Evolutionary conservation across 2,888 invertebrate genomes (phyloP).

Genomic region (Xestia c-nigrum): DNA sequence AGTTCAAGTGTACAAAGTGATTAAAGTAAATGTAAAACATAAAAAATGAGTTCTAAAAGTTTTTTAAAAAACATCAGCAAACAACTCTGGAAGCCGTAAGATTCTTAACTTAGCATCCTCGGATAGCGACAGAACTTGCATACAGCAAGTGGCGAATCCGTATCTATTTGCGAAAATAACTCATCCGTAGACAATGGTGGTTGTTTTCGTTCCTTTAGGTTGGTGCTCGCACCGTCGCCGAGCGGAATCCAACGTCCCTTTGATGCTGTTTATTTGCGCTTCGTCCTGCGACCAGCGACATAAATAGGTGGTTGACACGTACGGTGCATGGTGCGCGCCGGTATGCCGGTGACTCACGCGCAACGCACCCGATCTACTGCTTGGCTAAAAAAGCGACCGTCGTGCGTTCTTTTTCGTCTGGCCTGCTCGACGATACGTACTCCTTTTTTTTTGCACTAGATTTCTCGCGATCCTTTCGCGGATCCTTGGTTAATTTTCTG

Average conservation of each 20-base stretch:
- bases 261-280: conserved; percentile 90
- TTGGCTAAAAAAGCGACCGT: conserved; percentile 79
- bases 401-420: conserved; percentile 79
- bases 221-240: conserved; percentile 75
- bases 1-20: too few relatives aligned
- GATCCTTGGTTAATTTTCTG: conserved; percentile 20
- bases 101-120: conserved; percentile 55
- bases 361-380: conserved; percentile 77
- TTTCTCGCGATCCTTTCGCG: conserved; percentile 60
- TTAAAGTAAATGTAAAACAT: too few relatives aligned
- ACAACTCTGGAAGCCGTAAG: conserved; percentile 11
- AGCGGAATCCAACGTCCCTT: conserved; percentile 87
- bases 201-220: conserved; percentile 85
- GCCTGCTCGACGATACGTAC: conserved; percentile 63
- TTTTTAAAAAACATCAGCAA: conserved; percentile 3
- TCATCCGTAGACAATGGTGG: conserved; percentile 88
- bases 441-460: conserved; percentile 72
- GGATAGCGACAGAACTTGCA: conserved; percentile 59
- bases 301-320: conserved; percentile 90
- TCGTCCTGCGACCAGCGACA: conserved; percentile 89
- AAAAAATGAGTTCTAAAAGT: neutral
- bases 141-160: conserved; percentile 65
- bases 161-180: conserved; percentile 89
- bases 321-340: conserved; percentile 84
- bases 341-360: conserved; percentile 86